These are phyloP conservation scores for Alentia gelatinosa DNA, from an alignment of 2,888 invertebrate species.

Conservation along the genomic window DNA sequence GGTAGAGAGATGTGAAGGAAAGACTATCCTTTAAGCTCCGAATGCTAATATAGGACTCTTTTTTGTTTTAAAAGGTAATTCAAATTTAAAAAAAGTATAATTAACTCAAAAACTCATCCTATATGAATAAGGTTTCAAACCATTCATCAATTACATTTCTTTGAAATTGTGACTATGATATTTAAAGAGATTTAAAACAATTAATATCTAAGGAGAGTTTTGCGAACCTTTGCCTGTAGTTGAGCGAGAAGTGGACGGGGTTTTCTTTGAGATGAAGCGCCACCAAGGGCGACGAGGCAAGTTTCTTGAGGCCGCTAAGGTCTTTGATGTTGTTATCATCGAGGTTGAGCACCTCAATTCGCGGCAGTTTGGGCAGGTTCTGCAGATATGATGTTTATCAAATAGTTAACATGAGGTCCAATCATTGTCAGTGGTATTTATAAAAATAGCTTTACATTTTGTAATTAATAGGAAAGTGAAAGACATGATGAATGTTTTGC, in stretches of 20 bases:
- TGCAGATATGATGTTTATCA: slow-evolving; percentile 55
- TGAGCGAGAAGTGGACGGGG: slow-evolving; percentile 71
- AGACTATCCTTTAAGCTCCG: no score
- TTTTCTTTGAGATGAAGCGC: slow-evolving; percentile 72
- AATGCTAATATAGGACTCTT: no score
- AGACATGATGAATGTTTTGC: no score
- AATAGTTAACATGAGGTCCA: background rate
- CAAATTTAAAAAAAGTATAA: background rate
- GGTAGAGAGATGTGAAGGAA: no score
- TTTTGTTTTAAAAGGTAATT: background rate
- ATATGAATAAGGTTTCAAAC: background rate
- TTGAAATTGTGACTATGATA: background rate
- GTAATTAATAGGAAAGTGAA: no score
- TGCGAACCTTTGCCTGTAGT: slow-evolving; percentile 76
- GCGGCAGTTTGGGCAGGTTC: slow-evolving; percentile 71
- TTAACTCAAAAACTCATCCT: background rate
- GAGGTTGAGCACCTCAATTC: slow-evolving; percentile 66
- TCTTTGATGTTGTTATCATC: slow-evolving; percentile 69
- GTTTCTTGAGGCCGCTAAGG: slow-evolving; percentile 67
- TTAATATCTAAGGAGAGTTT: no score
- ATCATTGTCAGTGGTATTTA: background rate
- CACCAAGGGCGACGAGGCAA: slow-evolving; percentile 67
- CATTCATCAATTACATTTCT: background rate
- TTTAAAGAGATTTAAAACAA: background rate
- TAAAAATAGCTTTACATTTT: background rate